Evolutionary conservation across 1,140 invertebrate genomes (phyloP).

Genomic region (Sinonovacula constricta): DNA sequence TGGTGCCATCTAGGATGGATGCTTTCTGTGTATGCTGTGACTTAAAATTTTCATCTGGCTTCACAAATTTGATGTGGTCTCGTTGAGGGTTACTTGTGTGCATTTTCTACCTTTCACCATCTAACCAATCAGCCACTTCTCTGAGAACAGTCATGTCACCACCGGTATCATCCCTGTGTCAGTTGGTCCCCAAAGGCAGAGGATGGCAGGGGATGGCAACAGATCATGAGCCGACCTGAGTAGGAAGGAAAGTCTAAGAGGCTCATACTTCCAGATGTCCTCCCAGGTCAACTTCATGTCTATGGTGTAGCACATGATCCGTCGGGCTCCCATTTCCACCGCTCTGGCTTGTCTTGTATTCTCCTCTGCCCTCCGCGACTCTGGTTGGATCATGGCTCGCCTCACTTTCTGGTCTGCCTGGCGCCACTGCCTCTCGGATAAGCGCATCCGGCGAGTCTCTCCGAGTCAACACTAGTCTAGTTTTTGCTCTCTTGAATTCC

Average conservation of each 20-base stretch:
- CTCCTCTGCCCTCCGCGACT: too few relatives aligned
- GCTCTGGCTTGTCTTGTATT: slow-evolving; percentile 6
- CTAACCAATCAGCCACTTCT: slow-evolving; percentile 1
- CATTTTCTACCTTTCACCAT: slow-evolving; percentile 2
- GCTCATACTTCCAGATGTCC: too few relatives aligned
- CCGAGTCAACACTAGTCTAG: background rate
- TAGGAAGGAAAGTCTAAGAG: too few relatives aligned
- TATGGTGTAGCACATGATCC: slow-evolving; percentile 8
- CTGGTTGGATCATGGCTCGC: too few relatives aligned
- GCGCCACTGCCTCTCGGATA: slow-evolving; percentile 15
- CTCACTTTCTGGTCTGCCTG: slow-evolving; percentile 21
- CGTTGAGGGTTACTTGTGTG: background rate
- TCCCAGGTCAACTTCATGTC: slow-evolving; percentile 23
- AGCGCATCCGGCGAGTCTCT: background rate
- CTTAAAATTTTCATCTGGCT: background rate
- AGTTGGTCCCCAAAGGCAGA: slow-evolving; percentile 30
- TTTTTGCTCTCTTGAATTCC: too few relatives aligned
- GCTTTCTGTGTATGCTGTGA: background rate
- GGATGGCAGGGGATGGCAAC: slow-evolving; percentile 21
- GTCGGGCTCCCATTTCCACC: slow-evolving; percentile 23
- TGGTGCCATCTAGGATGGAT: too few relatives aligned
- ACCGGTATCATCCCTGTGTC: slow-evolving; percentile 19
- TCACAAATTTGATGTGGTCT: too few relatives aligned
- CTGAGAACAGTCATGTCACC: slow-evolving; percentile 17
- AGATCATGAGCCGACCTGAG: slow-evolving; percentile 12